A percentile compares a stretch with the other conserved stretches of the same genome.
These are phyloP conservation scores for Plotosus lineatus DNA, from an alignment of 2,113 vertebrate genomes.

Conservation along the genomic window DNA sequence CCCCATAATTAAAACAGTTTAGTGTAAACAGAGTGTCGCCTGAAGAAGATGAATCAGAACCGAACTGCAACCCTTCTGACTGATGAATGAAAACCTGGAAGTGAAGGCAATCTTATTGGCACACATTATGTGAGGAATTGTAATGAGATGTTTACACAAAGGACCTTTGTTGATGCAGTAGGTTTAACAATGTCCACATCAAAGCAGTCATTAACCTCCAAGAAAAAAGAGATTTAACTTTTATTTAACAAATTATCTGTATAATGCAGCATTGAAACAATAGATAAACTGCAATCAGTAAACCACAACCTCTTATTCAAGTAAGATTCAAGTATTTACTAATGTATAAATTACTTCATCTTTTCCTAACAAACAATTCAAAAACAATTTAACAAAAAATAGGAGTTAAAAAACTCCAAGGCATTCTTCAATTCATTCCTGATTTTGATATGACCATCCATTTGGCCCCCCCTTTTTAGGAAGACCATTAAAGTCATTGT, in stretches of 20 bases:
- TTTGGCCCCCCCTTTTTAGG: slow-evolving; percentile 56
- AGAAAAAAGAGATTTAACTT: slow-evolving; percentile 4
- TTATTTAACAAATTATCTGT: background rate
- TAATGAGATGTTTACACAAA: background rate
- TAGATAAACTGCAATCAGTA: background rate
- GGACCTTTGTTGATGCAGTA: background rate
- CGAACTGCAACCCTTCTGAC: background rate
- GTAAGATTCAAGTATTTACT: slow-evolving; percentile 44
- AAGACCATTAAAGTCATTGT: background rate
- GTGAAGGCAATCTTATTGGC: background rate
- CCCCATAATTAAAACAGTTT: background rate
- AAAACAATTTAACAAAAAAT: slow-evolving; percentile 19
- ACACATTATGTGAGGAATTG: background rate
- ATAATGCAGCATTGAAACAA: background rate
- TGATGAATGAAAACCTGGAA: background rate
- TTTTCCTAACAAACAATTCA: background rate
- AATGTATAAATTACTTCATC: background rate
- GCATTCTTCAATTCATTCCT: background rate
- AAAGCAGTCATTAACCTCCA: background rate
- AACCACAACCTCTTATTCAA: slow-evolving; percentile 16
- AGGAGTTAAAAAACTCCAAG: slow-evolving; percentile 10
- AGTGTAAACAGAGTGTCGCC: background rate
- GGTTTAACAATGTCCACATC: background rate
- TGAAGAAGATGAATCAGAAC: background rate
- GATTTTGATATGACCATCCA: slow-evolving; percentile 5